A percentile compares a stretch with the other conserved stretches of the same genome.
Conservation (phyloP, 2,888 invertebrate species). For the Cerastis leucographa region DNA sequence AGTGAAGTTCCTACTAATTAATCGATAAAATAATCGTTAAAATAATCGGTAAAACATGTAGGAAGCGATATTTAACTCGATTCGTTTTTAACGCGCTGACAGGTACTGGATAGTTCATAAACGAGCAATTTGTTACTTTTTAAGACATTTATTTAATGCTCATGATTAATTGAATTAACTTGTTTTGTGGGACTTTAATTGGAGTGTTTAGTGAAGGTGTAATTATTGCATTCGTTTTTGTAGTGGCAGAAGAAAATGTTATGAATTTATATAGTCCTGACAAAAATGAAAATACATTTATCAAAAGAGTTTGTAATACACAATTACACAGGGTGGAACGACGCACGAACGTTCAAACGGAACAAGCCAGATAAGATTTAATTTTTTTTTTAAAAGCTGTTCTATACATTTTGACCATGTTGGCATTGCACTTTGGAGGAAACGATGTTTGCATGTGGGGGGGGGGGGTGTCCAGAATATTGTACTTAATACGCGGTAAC, state of each 20-base stretch:
- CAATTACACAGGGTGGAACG: too few species aligned
- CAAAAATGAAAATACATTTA: background rate
- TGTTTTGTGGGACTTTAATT: conserved; percentile 28
- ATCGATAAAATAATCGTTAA: conserved; percentile 50
- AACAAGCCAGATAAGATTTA: too few species aligned
- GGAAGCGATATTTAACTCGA: conserved; percentile 52
- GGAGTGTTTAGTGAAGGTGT: conserved; percentile 21
- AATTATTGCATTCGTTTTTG: conserved; percentile 16
- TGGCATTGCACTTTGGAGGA: too few species aligned
- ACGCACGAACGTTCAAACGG: too few species aligned
- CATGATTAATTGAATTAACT: conserved; percentile 37
- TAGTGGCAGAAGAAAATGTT: background rate
- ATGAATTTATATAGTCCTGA: background rate
- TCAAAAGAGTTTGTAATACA: too few species aligned
- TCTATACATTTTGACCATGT: too few species aligned
- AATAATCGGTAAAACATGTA: conserved; percentile 49
- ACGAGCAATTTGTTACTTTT: conserved; percentile 48
- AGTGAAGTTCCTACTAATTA: conserved; percentile 64
- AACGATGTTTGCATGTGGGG: too few species aligned
- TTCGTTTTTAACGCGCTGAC: conserved; percentile 49
- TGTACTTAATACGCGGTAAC: too few species aligned
- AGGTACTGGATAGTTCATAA: conserved; percentile 27
- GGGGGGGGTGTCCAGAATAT: too few species aligned
- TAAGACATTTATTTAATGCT: conserved; percentile 25
- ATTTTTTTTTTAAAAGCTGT: too few species aligned